These are phyloP conservation scores for Alloplasta piceator DNA, from an alignment of 2,888 invertebrate genomes.

Conservation along the genomic window DNA sequence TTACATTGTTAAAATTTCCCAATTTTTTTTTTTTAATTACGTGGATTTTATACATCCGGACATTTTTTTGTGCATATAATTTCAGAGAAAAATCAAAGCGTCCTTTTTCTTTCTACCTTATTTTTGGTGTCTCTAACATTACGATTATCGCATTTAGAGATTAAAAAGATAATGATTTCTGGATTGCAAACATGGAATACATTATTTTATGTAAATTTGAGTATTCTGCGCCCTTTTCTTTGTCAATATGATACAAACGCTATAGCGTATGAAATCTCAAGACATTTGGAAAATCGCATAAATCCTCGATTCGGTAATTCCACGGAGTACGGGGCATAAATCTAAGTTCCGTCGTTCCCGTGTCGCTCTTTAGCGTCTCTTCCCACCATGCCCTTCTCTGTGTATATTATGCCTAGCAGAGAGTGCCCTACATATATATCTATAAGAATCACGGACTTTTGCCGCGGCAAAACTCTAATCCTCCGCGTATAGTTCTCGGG, in stretches of 20 bases:
- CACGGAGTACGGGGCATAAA: conserved; percentile 79
- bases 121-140: too few species aligned
- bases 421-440: conserved; percentile 52
- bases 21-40: too few species aligned
- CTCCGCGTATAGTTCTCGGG: conserved; percentile 67
- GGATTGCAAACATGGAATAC: too few species aligned
- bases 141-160: too few species aligned
- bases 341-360: conserved; percentile 79
- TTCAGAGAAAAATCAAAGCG: too few species aligned
- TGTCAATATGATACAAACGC: conserved; percentile 4
- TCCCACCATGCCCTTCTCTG: conserved; percentile 3
- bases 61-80: too few species aligned
- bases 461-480: conserved; percentile 80
- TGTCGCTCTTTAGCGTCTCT: conserved; percentile 46
- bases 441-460: conserved; percentile 81
- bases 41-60: too few species aligned
- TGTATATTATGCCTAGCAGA: conserved; percentile 66
- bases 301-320: conserved; percentile 81
- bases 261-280: conserved; percentile 47
- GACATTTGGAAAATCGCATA: conserved; percentile 72
- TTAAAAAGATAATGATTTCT: too few species aligned
- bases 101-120: too few species aligned
- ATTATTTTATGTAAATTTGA: too few species aligned
- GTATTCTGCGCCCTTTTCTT: too few species aligned
- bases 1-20: too few species aligned